These are phyloP conservation scores for Amaurobius ferox DNA, from an alignment of 2,888 invertebrate species.

Conservation along the genomic window DNA sequence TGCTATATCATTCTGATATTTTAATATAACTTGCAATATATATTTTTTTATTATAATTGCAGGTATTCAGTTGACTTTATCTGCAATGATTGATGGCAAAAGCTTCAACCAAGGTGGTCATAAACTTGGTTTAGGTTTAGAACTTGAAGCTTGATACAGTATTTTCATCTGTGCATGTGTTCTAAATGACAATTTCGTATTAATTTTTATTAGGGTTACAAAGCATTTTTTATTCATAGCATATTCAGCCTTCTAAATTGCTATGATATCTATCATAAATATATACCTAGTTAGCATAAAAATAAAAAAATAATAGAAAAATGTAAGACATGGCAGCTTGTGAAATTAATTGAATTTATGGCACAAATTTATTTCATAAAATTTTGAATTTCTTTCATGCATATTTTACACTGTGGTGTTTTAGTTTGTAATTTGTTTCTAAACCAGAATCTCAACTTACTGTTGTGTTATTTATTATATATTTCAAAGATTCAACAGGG, in stretches of 20 bases:
- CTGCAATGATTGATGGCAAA: conserved; percentile 95
- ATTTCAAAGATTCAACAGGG: neutral
- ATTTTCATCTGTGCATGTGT: conserved; percentile 79
- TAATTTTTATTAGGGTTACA: neutral
- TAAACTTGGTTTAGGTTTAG: conserved; percentile 96
- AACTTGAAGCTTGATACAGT: conserved; percentile 89
- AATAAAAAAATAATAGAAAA: neutral
- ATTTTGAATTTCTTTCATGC: too few relatives aligned
- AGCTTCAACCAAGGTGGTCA: conserved; percentile 98
- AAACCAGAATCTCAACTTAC: neutral
- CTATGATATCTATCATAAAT: neutral
- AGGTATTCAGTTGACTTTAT: conserved; percentile 94
- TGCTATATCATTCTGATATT: neutral
- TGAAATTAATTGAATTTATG: too few relatives aligned
- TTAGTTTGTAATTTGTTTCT: neutral
- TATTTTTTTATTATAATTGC: neutral
- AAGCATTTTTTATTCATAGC: neutral
- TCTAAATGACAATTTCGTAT: neutral
- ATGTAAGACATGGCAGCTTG: neutral
- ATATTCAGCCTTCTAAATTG: neutral
- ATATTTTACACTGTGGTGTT: neutral
- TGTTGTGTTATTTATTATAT: neutral
- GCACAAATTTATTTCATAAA: too few relatives aligned
- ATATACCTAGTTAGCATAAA: neutral
- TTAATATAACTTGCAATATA: neutral